phyloP scores from a whole-genome alignment of 1,140 invertebrate genomes.

The Ceratina japonica region DNA sequence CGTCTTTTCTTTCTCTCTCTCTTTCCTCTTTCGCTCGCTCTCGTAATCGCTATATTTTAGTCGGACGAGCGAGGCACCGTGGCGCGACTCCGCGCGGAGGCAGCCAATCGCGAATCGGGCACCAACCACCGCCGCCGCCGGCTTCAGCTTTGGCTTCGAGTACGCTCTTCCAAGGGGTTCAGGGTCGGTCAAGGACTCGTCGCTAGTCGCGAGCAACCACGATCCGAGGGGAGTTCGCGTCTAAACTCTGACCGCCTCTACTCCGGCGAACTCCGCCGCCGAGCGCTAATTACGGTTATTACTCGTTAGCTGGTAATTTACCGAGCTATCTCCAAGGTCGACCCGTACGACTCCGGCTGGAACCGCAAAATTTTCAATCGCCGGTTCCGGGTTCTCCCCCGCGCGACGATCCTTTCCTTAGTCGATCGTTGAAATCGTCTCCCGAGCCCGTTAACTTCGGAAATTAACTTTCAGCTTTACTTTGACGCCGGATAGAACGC shows the following conservation, averaged over 20 bases:
- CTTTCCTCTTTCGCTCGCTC: constrained; percentile 39
- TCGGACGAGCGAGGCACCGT: constrained; percentile 66
- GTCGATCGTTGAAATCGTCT: neutral
- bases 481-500: neutral
- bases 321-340: constrained; percentile 44
- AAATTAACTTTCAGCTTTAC: too few relatives aligned
- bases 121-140: constrained; percentile 12
- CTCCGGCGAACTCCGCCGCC: constrained; percentile 51
- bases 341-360: too few relatives aligned
- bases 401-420: too few relatives aligned
- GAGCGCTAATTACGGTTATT: constrained; percentile 68
- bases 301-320: constrained; percentile 68
- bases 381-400: neutral
- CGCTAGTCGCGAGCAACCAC: constrained; percentile 10
- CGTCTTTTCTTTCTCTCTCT: constrained; percentile 31
- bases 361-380: too few relatives aligned
- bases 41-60: constrained; percentile 75
- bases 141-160: constrained; percentile 1
- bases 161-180: constrained; percentile 69
- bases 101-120: constrained; percentile 62
- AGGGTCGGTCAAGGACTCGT: constrained; percentile 76
- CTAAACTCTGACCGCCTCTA: neutral
- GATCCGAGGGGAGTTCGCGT: constrained; percentile 9
- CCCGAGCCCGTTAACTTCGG: too few relatives aligned
- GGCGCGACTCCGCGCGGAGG: constrained; percentile 47